Conservation (phyloP, 2,113 vertebrate genomes). For the Forbesichthys agassizii region DNA sequence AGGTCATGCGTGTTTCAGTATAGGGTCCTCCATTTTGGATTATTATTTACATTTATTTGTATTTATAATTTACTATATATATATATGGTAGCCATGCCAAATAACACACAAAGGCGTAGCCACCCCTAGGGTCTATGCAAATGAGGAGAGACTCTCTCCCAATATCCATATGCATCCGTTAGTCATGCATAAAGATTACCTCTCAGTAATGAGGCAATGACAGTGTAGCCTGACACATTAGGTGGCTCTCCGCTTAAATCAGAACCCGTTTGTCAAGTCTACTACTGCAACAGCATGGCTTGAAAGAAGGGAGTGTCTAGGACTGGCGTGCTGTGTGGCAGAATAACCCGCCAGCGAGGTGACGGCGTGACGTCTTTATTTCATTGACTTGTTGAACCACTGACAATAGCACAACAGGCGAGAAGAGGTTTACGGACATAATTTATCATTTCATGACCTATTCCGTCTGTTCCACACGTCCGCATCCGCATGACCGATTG, state of each 20-base stretch:
- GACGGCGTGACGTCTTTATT: slow-evolving; percentile 44
- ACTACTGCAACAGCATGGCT: slow-evolving; percentile 12
- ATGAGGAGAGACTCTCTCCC: slow-evolving; percentile 15
- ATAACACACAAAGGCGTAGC: slow-evolving; percentile 20
- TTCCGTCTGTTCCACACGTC: slow-evolving; percentile 32
- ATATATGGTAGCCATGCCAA: slow-evolving; percentile 30
- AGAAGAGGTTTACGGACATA: slow-evolving; percentile 11
- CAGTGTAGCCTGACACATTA: neutral
- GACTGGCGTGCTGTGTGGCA: neutral
- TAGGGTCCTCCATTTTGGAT: neutral
- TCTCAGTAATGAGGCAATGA: slow-evolving; percentile 10
- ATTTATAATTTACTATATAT: neutral
- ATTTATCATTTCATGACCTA: slow-evolving; percentile 22
- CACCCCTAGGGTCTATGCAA: slow-evolving; percentile 45
- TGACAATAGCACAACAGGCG: slow-evolving; percentile 42
- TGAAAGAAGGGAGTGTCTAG: slow-evolving; percentile 49
- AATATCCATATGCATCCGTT: slow-evolving; percentile 11
- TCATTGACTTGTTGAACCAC: slow-evolving; percentile 36
- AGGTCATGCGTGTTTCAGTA: neutral
- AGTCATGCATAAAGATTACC: neutral
- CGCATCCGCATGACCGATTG: slow-evolving; percentile 41
- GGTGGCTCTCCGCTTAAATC: slow-evolving; percentile 7
- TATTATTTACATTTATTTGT: slow-evolving; percentile 1
- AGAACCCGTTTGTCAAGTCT: slow-evolving; percentile 63
- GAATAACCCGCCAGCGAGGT: neutral